Conservation (phyloP, 2,888 invertebrate species). For the Tuta absoluta region DNA sequence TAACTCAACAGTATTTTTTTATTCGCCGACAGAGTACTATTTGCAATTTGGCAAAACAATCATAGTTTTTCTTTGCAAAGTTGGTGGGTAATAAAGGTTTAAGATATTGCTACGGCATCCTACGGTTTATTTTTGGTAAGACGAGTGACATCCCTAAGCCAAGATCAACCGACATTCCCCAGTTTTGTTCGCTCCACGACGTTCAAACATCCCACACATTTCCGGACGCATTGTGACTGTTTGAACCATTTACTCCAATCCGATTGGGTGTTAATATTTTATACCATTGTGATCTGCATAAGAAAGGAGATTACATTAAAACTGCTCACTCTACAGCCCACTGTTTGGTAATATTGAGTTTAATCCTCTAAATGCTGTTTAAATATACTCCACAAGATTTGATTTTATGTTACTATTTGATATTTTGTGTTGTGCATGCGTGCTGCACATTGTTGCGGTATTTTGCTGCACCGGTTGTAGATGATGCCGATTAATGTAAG, state of each 20-base stretch:
- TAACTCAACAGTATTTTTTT: no score
- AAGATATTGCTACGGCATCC: no score
- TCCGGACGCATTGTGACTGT: conserved; percentile 60
- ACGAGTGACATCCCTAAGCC: conserved; percentile 45
- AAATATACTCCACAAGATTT: conserved; percentile 17
- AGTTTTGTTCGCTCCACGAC: conserved; percentile 61
- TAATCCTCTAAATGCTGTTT: conserved; percentile 24
- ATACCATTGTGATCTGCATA: conserved; percentile 41
- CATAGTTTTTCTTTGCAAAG: no score
- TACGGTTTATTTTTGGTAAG: no score
- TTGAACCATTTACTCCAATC: conserved; percentile 50
- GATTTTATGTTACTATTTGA: not conserved
- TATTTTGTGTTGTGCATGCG: not conserved
- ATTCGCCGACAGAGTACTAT: no score
- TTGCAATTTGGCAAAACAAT: no score
- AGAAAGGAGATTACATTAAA: conserved; percentile 38
- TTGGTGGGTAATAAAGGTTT: no score
- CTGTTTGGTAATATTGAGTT: conserved; percentile 24
- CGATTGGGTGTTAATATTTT: conserved; percentile 49
- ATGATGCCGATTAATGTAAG: no score
- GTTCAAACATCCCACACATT: conserved; percentile 62
- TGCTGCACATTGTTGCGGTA: no score
- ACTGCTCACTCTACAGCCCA: conserved; percentile 33
- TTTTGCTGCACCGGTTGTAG: no score
- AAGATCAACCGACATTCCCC: conserved; percentile 64